Conservation (phyloP, 2,797 vertebrate species). For the Rhinichthys osculus region DNA sequence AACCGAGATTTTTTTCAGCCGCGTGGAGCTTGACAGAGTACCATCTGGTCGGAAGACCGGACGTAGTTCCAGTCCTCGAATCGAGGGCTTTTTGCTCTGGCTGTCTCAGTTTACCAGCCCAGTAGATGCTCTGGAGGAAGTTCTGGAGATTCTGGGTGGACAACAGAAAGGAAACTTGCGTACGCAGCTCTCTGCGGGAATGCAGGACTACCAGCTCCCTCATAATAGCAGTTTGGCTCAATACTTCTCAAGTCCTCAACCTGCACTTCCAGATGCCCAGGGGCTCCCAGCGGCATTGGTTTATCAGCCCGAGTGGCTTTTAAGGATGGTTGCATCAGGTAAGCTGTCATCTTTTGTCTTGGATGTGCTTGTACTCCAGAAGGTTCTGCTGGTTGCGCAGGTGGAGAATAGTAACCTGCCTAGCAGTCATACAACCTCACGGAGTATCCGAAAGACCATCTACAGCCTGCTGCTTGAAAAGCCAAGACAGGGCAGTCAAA, state of each 20-base stretch:
- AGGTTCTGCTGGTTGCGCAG: conserved; percentile 85
- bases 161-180: conserved; percentile 68
- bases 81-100: conserved; percentile 86
- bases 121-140: conserved; percentile 77
- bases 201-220: conserved; percentile 85
- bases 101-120: conserved; percentile 80
- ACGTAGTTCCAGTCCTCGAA: conserved; percentile 71
- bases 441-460: conserved; percentile 83
- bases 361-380: conserved; percentile 81
- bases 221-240: conserved; percentile 76
- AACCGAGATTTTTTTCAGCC: conserved; percentile 77
- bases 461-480: conserved; percentile 81
- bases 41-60: conserved; percentile 46
- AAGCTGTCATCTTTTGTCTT: conserved; percentile 80
- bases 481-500: conserved; percentile 7
- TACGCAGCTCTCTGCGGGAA: conserved; percentile 74
- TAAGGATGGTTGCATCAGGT: conserved; percentile 73
- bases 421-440: conserved; percentile 82
- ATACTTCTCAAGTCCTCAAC: conserved; percentile 79
- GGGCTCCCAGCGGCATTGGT: conserved; percentile 19
- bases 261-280: conserved; percentile 36
- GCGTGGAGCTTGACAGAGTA: conserved; percentile 62
- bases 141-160: conserved; percentile 76
- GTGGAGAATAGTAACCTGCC: conserved; percentile 88
- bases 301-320: conserved; percentile 80